Base-by-base conservation (phyloP, 1,140 invertebrate species). In the Harpegnathos saltator region DNA sequence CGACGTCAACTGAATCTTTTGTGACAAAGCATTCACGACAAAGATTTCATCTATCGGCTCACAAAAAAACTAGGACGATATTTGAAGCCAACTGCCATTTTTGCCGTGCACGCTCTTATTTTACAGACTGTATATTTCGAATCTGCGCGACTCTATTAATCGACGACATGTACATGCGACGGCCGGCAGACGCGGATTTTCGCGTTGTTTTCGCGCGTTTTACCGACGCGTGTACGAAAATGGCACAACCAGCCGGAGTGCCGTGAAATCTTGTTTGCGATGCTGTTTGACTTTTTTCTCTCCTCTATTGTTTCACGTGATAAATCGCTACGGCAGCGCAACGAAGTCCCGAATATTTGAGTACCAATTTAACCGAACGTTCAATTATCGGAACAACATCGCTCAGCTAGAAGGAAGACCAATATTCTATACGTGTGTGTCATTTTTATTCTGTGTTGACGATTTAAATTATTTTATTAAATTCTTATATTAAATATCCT, bases 271-370 rank as follows among this genome's bases (percentile, higher is more conserved):
- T 66, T 52, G n/a, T 78, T 68, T 78, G 50, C 26, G 19, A 56
- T 19, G 50, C 11, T 69, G 29, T 78, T 78, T 69, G 50, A 44
- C 56, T 68, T 78, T 68, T 74, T 68, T 68, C 33, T 78, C 14
- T 68, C 56, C 33, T 78, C 14, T 69, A 56, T 56, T 77, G 62
- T 78, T 78, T 68, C 15, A 69, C 12, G 17, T 50, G 17, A 56
- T 69, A 29, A 56, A 78, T 78, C 56, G 24, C 15, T 9, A 19
- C 14, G 17, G 0, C n/a, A n/a, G 29, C n/a, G 17, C 38, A 38
- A 24, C 44, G 17, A 17, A 56, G 56, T 11, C 63, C 14, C n/a
- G n/a, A 63, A 5, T 68, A 66, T 63, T 24, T 62, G 58, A 75
- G n/a, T 19, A 19, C 14, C 19, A 65, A 44, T 65, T 44, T 11